Percentiles rank a stretch among this genome's conserved stretches.
phyloP scores from a whole-genome alignment of 2,888 invertebrate genomes.

The Tortrix viridana region DNA sequence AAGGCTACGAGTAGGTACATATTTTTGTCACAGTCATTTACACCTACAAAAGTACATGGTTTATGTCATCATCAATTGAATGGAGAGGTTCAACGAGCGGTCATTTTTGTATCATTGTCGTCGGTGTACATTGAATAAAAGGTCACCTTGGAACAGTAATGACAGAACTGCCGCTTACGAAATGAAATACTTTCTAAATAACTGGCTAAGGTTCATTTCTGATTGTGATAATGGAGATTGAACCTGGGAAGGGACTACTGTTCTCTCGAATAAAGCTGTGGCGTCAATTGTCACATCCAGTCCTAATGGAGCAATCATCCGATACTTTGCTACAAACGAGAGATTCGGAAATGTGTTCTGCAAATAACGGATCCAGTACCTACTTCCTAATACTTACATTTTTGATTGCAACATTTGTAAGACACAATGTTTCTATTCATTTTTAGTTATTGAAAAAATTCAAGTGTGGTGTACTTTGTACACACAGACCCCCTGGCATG shows the following conservation, averaged over 20 bases:
- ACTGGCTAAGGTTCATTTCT: constrained; percentile 1
- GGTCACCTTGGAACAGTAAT: constrained; percentile 6
- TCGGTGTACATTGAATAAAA: constrained; percentile 37
- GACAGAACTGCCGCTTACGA: constrained; percentile 5
- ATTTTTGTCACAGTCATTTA: constrained; percentile 9
- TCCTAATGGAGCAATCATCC: constrained; percentile 34
- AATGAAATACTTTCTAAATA: constrained; percentile 8
- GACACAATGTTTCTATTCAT: background rate
- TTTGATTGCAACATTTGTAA: constrained; percentile 12
- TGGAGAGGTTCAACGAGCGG: constrained; percentile 30
- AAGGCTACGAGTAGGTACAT: background rate
- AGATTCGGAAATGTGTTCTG: constrained; percentile 19
- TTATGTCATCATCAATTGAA: constrained; percentile 32
- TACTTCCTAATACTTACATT: background rate
- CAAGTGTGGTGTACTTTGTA: too few relatives aligned
- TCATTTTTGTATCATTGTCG: constrained; percentile 35
- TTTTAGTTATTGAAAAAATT: too few relatives aligned
- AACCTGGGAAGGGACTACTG: constrained; percentile 10
- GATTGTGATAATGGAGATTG: constrained; percentile 2
- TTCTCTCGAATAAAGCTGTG: constrained; percentile 15
- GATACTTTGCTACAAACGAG: constrained; percentile 27
- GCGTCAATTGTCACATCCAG: constrained; percentile 27
- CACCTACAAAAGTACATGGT: constrained; percentile 8
- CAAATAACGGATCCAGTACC: constrained; percentile 12
- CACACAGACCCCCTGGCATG: too few relatives aligned